phyloP scores from a whole-genome alignment of 2,888 invertebrate species.

The Drymonia ruficornis region DNA sequence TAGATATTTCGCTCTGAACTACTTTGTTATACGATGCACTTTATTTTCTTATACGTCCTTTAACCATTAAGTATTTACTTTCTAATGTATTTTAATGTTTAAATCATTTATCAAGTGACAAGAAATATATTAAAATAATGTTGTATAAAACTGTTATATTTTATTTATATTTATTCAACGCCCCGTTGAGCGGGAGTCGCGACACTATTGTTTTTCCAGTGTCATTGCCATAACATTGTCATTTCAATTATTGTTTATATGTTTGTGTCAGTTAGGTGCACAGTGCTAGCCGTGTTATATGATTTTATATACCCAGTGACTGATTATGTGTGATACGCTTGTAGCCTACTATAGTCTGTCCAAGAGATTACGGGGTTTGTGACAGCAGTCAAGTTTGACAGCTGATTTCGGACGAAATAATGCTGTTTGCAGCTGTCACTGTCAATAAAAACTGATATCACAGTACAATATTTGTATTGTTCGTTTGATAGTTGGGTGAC shows the following conservation, averaged over 20 bases:
- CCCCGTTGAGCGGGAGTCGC: constrained; percentile 59
- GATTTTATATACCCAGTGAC: constrained; percentile 6
- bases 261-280: constrained; percentile 7
- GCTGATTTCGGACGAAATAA: no score
- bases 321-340: neutral
- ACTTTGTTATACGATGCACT: no score
- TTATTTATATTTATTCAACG: constrained; percentile 24
- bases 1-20: no score
- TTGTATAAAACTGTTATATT: constrained; percentile 28
- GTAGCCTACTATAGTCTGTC: neutral
- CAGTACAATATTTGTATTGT: no score
- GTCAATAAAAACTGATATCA: no score
- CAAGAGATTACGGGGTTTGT: neutral
- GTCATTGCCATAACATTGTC: constrained; percentile 41
- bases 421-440: no score
- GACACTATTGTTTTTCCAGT: constrained; percentile 46
- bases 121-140: constrained; percentile 2
- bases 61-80: no score
- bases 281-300: neutral
- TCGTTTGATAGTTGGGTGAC: no score
- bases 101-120: no score
- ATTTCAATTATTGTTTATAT: constrained; percentile 33
- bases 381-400: neutral
- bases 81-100: no score
- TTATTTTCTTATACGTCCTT: no score